Evolutionary conservation across 1,140 invertebrate genomes (phyloP), one percentile per base, ranked within the genome.

Genomic region (Lucilia sericata): DNA sequence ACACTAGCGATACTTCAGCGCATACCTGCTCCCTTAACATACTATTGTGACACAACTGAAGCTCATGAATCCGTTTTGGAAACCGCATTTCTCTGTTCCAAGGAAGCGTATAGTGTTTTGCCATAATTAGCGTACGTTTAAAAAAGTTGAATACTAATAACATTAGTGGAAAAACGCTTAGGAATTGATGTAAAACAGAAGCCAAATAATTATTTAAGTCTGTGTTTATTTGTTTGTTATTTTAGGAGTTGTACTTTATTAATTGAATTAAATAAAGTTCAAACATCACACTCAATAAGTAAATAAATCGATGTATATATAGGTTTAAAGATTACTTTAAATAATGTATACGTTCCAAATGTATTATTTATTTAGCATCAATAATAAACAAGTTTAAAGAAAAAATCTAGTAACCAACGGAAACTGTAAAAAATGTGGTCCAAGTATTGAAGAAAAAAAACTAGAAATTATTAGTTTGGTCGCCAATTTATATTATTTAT

Each of bases 21-120:
- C 78, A 91, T 90, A 76, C 87, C 88, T 2, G 86, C 86, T 14
- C 90, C 90, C 13, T 3, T 82, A 21, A 87, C 85, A 76, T 91
- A 91, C 85, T 90, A 89, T 84, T 91, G 90, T 87, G 90, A 91
- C 86, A 86, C 88, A 47, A 86, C 86, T 17, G 86, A 88, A 10
- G 86, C 89, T 36, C 87, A 88, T 1, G 86, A 90, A n/a, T 74
- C 86, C 0, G 88, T 90, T 49, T 47, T 87, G 25, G 83, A 86
- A 51, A 86, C 86, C 34, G 87, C 83, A 2, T 88, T 88, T 21
- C 82, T 87, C 4, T 90, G 87, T 55, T 85, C 87, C 17, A 60
- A 84, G 76, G 84, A 84, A 12, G 84, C 65, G 8, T 82, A 84
- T 74, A 84, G 74, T 42, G 65, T 70, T 70, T 25, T 70, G 21